These are phyloP conservation scores for Mechanitis mazaeus DNA, from an alignment of 2,888 invertebrate species.

Conservation along the genomic window DNA sequence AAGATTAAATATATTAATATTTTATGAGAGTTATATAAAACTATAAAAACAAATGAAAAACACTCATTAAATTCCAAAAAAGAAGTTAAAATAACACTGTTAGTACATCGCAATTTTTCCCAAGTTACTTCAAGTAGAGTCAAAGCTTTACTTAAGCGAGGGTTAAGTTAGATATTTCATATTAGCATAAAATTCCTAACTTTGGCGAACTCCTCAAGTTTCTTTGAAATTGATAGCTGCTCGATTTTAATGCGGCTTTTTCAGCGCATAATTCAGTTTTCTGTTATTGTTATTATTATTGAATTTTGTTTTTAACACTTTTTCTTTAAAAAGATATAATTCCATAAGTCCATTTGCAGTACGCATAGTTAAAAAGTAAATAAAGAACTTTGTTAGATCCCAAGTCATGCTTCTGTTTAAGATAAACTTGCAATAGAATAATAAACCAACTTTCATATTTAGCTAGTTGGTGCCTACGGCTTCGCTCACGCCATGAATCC, in stretches of 20 bases:
- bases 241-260: constrained; percentile 53
- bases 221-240: constrained; percentile 58
- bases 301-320: neutral
- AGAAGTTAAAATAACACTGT: constrained; percentile 35
- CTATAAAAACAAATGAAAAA: neutral
- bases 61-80: constrained; percentile 23
- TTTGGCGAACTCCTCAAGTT: constrained; percentile 58
- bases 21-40: too few species aligned
- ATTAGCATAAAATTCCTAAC: constrained; percentile 66
- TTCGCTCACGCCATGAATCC: too few species aligned
- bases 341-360: too few species aligned
- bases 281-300: constrained; percentile 20
- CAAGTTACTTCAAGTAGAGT: constrained; percentile 41
- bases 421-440: too few species aligned
- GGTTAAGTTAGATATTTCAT: constrained; percentile 62
- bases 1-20: too few species aligned
- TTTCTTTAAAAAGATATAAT: too few species aligned
- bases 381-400: too few species aligned
- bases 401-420: too few species aligned
- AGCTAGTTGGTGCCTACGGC: too few species aligned
- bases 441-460: too few species aligned
- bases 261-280: constrained; percentile 49
- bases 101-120: constrained; percentile 41
- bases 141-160: constrained; percentile 61
- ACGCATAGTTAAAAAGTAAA: too few species aligned